Evolutionary conservation across 2,797 vertebrate genomes (phyloP).

Genomic region (Crax fasciolata): DNA sequence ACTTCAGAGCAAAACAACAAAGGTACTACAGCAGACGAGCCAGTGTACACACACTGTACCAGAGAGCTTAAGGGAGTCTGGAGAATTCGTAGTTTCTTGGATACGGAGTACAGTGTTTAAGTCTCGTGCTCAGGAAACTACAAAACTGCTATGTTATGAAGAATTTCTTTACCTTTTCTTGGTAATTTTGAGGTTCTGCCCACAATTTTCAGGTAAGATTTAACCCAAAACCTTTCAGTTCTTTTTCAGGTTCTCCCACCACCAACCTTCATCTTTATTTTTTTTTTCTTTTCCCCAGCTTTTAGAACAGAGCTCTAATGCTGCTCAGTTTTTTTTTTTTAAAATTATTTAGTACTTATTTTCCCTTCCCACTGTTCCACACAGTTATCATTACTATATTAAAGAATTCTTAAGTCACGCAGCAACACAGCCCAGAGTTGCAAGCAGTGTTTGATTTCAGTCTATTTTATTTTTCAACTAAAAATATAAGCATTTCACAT

Average conservation of each 20-base stretch:
- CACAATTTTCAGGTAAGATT: not conserved
- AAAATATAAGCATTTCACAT: not conserved
- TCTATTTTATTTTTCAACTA: not conserved
- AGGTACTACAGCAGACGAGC: not conserved
- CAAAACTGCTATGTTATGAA: not conserved
- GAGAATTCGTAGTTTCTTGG: not conserved
- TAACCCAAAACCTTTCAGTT: not conserved
- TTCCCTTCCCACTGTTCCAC: not conserved
- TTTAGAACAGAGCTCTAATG: not conserved
- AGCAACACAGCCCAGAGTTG: not conserved
- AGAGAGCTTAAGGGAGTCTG: not conserved
- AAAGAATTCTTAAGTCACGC: not conserved
- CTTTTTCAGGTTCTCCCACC: not conserved
- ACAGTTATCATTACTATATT: not conserved
- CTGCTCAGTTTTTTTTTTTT: accelerated
- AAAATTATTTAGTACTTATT: not conserved
- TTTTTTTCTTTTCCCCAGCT: not conserved
- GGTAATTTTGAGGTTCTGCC: not conserved
- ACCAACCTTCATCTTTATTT: not conserved
- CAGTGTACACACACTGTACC: no score
- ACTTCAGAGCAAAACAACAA: not conserved
- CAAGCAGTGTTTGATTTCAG: not conserved
- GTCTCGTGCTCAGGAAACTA: not conserved
- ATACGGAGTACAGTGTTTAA: accelerated
- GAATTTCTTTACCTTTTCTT: not conserved